phyloP scores from a whole-genome alignment of 2,888 invertebrate species.

The Epinotia ramella region DNA sequence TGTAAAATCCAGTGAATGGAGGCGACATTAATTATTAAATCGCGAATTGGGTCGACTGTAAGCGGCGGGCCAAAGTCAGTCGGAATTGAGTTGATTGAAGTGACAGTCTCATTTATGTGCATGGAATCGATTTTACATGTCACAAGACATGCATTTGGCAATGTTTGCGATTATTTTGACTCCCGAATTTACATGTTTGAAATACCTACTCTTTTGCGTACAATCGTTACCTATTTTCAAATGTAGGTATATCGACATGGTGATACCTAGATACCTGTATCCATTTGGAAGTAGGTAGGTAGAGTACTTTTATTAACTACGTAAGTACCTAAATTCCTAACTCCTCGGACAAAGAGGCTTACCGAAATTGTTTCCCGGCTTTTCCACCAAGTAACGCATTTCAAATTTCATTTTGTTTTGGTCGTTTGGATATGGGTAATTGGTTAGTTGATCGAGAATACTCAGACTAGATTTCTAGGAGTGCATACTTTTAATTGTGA shows the following conservation, averaged over 20 bases:
- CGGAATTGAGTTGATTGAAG: slow-evolving; percentile 52
- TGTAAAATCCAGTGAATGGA: slow-evolving; percentile 62
- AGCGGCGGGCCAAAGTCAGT: slow-evolving; percentile 66
- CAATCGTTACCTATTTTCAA: not conserved
- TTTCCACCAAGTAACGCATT: too few relatives aligned
- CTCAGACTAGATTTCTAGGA: not conserved
- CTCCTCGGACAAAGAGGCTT: too few relatives aligned
- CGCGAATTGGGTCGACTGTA: slow-evolving; percentile 69
- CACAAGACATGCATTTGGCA: slow-evolving; percentile 53
- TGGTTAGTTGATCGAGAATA: not conserved
- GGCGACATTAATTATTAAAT: slow-evolving; percentile 68
- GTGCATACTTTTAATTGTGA: too few relatives aligned
- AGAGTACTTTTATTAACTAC: not conserved
- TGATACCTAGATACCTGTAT: not conserved
- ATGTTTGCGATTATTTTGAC: not conserved
- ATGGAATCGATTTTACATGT: slow-evolving; percentile 44
- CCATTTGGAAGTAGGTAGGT: not conserved
- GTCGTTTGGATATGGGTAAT: not conserved
- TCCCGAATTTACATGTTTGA: not conserved
- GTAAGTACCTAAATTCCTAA: not conserved
- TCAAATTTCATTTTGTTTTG: too few relatives aligned
- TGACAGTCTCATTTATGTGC: slow-evolving; percentile 50
- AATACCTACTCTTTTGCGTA: slow-evolving; percentile 7
- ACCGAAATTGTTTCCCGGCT: too few relatives aligned
- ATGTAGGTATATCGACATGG: not conserved